Evolutionary conservation across 2,797 vertebrate species (phyloP).

Genomic region (Esox masquinongy): DNA sequence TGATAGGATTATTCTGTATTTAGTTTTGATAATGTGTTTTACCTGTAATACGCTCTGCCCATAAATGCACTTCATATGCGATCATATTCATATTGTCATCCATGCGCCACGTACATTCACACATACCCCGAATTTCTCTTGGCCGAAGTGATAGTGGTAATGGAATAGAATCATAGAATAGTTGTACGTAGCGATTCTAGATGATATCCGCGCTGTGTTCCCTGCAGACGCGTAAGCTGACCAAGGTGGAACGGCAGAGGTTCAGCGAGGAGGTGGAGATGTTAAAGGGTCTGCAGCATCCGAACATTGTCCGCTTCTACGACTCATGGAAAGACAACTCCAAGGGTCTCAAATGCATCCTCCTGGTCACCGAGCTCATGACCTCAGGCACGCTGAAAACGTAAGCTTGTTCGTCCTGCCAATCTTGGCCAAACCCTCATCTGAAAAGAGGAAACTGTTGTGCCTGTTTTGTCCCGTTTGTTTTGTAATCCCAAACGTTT

Average conservation of each 20-base stretch:
- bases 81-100: too few species aligned
- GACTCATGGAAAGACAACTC: constrained; percentile 96
- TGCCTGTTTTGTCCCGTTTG: neutral
- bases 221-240: constrained; percentile 88
- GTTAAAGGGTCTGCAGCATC: constrained; percentile 97
- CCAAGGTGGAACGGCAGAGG: constrained; percentile 89
- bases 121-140: too few species aligned
- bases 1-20: neutral
- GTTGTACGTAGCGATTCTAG: neutral
- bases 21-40: neutral
- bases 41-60: too few species aligned
- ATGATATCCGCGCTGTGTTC: neutral
- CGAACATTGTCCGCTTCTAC: constrained; percentile 97
- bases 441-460: neutral
- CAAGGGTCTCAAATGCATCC: constrained; percentile 93
- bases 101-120: too few species aligned
- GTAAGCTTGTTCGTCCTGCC: constrained; percentile 71
- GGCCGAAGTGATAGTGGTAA: too few species aligned
- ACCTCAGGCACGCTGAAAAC: constrained; percentile 98
- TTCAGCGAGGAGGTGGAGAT: constrained; percentile 98
- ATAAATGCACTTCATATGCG: too few species aligned
- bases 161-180: neutral
- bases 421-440: neutral
- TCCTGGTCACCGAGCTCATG: constrained; percentile 97
- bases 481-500: too few species aligned